Conservation (phyloP, 2,113 vertebrate genomes). For the Porphyrio hochstetteri region DNA sequence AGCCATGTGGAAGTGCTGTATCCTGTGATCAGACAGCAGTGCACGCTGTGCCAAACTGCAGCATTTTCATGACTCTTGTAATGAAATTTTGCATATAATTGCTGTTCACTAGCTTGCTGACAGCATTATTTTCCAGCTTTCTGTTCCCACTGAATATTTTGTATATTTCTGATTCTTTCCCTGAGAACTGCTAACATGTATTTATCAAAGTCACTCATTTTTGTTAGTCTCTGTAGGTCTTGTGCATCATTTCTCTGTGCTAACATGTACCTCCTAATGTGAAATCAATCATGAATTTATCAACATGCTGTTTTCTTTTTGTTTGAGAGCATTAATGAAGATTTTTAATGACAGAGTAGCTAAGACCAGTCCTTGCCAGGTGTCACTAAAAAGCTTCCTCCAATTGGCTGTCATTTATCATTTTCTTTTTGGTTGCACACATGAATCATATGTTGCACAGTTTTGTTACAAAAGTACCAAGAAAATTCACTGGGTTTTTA, state of each 20-base stretch:
- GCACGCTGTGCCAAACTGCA: background rate
- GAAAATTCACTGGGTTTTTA: background rate
- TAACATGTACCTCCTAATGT: background rate
- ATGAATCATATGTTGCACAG: background rate
- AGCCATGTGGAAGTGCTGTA: background rate
- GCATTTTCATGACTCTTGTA: background rate
- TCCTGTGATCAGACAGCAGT: background rate
- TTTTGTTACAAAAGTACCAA: background rate
- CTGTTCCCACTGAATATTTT: background rate
- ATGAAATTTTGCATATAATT: background rate
- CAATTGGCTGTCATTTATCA: background rate
- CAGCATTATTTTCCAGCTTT: conserved; percentile 2
- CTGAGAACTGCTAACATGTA: background rate
- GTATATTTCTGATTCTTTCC: background rate
- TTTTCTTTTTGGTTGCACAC: background rate
- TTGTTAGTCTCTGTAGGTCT: background rate
- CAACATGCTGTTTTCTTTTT: background rate
- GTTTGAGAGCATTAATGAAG: background rate
- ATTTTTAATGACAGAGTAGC: background rate
- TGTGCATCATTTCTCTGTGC: background rate
- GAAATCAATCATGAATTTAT: conserved; percentile 1
- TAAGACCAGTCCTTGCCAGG: background rate
- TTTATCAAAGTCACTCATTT: background rate
- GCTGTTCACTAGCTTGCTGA: background rate
- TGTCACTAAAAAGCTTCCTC: background rate